phyloP scores from a whole-genome alignment of 2,797 vertebrate species.

The Tenualosa ilisha region DNA sequence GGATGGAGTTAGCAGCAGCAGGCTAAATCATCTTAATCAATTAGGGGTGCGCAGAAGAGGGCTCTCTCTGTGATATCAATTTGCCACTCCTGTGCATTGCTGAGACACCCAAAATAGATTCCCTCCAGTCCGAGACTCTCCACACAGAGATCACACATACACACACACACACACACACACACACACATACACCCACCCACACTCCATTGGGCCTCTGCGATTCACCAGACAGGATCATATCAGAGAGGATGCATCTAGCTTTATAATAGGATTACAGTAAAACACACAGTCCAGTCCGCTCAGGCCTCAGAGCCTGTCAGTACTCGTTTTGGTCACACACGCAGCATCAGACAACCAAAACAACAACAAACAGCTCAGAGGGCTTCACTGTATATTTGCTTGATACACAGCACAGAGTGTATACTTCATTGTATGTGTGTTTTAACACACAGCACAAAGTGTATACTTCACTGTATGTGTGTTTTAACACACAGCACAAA shows the following conservation, averaged over 20 bases:
- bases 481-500: too few species aligned
- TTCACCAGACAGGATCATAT: slow-evolving; percentile 6
- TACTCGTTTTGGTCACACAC: neutral
- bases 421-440: too few species aligned
- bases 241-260: neutral
- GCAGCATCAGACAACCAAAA: neutral
- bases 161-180: slow-evolving; percentile 50
- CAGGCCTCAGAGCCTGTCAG: neutral
- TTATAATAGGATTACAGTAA: slow-evolving; percentile 8
- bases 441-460: too few species aligned
- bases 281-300: neutral
- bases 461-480: too few species aligned
- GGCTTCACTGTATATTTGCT: too few species aligned
- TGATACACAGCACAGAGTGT: too few species aligned
- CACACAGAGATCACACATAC: slow-evolving; percentile 27
- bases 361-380: too few species aligned
- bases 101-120: slow-evolving; percentile 62
- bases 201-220: neutral
- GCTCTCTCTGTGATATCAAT: slow-evolving; percentile 51
- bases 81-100: slow-evolving; percentile 55
- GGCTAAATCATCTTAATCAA: slow-evolving; percentile 67
- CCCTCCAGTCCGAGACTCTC: neutral
- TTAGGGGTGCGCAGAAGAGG: slow-evolving; percentile 45
- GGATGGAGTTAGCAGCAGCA: slow-evolving; percentile 46
- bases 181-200: slow-evolving; percentile 1